Percentiles rank a stretch among this genome's conserved stretches.
phyloP scores from a whole-genome alignment of 2,113 vertebrate species.

The Hiodon alosoides region DNA sequence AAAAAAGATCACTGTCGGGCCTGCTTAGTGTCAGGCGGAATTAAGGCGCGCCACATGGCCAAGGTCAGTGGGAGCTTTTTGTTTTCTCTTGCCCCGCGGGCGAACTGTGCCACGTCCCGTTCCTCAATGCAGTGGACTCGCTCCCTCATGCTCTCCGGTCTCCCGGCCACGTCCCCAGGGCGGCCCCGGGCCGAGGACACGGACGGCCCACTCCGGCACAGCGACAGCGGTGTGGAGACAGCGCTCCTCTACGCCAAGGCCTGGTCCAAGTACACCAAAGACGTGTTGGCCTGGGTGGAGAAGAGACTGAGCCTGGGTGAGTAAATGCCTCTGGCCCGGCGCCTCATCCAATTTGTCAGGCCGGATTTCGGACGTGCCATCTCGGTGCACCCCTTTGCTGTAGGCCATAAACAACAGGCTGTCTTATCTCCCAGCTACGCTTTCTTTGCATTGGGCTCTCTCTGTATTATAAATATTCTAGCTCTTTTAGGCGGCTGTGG shows the following conservation, averaged over 20 bases:
- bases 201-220: conserved; percentile 76
- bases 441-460: too few species aligned
- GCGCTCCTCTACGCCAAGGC: conserved; percentile 90
- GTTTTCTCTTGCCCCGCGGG: conserved; percentile 40
- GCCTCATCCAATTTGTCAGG: conserved; percentile 54
- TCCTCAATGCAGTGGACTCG: conserved; percentile 47
- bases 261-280: conserved; percentile 97
- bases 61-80: conserved; percentile 57
- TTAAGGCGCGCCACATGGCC: conserved; percentile 45
- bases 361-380: conserved; percentile 47
- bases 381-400: neutral
- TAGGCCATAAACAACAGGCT: too few species aligned
- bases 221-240: conserved; percentile 79
- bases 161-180: conserved; percentile 65
- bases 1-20: conserved; percentile 46
- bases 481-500: too few species aligned
- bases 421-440: too few species aligned
- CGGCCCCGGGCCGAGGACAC: conserved; percentile 75
- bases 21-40: conserved; percentile 56
- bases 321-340: conserved; percentile 51
- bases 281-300: conserved; percentile 91
- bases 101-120: conserved; percentile 19
- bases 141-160: conserved; percentile 38
- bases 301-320: conserved; percentile 88
- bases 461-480: too few species aligned